These are phyloP conservation scores for Pseudorhombus dupliciocellatus DNA, from an alignment of 2,113 vertebrate genomes.

Conservation along the genomic window DNA sequence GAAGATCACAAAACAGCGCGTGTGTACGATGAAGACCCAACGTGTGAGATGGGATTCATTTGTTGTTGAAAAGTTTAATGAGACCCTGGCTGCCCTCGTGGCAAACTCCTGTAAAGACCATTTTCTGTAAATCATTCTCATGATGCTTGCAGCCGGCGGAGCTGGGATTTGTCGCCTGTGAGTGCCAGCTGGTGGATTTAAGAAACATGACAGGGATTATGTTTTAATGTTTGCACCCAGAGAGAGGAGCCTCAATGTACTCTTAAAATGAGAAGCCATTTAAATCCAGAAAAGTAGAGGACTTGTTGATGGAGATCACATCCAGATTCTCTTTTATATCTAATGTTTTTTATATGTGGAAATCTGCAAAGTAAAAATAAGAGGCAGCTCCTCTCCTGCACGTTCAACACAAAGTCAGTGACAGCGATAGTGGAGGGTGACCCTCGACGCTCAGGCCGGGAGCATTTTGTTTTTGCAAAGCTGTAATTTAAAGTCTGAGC, in stretches of 20 bases:
- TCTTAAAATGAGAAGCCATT: conserved; percentile 37
- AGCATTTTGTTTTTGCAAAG: too few relatives aligned
- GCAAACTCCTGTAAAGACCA: conserved; percentile 6
- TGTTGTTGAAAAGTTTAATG: conserved; percentile 63
- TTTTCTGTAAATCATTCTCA: conserved; percentile 55
- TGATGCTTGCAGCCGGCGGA: conserved; percentile 35
- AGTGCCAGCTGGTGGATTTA: conserved; percentile 58
- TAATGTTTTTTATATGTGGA: too few relatives aligned
- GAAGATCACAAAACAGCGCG: conserved; percentile 3
- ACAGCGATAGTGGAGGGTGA: too few relatives aligned
- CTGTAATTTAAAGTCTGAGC: too few relatives aligned
- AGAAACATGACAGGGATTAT: conserved; percentile 48
- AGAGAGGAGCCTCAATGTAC: background rate
- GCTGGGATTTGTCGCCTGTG: conserved; percentile 41
- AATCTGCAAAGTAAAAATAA: too few relatives aligned
- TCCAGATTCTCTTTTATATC: too few relatives aligned
- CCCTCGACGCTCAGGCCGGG: too few relatives aligned
- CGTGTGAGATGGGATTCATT: conserved; percentile 44
- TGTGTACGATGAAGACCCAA: background rate
- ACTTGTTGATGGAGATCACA: too few relatives aligned
- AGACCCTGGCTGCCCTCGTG: conserved; percentile 18
- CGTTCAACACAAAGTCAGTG: too few relatives aligned
- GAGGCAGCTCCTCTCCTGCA: too few relatives aligned
- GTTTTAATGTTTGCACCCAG: conserved; percentile 44
- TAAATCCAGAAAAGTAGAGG: background rate